Percentiles rank a stretch among this genome's conserved stretches.
Conservation (phyloP, 2,888 invertebrate species). For the Protonemura montana region DNA sequence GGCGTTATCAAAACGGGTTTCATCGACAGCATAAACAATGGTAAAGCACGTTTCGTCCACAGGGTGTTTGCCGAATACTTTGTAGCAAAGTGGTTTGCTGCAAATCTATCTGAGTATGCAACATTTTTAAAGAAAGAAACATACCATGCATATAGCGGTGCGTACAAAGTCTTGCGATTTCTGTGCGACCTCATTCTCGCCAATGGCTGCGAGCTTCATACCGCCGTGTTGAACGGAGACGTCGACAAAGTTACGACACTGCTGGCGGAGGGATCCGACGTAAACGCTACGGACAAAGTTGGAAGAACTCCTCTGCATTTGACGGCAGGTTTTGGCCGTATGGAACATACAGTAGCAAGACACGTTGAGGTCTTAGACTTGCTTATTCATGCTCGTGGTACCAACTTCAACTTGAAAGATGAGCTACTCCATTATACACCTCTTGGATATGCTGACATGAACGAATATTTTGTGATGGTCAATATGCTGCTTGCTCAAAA, state of each 20-base stretch:
- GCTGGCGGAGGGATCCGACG: not conserved
- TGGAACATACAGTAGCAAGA: not conserved
- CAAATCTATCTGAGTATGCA: conserved; percentile 26
- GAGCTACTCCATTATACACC: conserved; percentile 32
- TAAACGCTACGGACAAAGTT: conserved; percentile 35
- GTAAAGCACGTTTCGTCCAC: conserved; percentile 42
- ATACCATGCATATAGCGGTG: conserved; percentile 25
- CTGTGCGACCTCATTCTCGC: conserved; percentile 43
- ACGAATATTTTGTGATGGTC: conserved; percentile 21
- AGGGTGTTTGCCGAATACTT: conserved; percentile 17
- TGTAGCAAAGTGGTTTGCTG: conserved; percentile 43
- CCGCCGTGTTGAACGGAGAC: conserved; percentile 43
- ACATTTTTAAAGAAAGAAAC: conserved; percentile 21
- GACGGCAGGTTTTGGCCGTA: conserved; percentile 15
- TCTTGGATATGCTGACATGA: conserved; percentile 42
- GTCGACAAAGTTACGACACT: not conserved
- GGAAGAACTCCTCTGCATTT: conserved; percentile 43
- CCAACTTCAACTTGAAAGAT: conserved; percentile 1
- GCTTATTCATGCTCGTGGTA: not conserved
- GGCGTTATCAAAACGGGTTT: conserved; percentile 38
- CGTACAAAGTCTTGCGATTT: not conserved
- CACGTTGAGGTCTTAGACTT: conserved; percentile 24
- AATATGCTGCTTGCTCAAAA: conserved; percentile 28
- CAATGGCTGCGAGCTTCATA: conserved; percentile 30
- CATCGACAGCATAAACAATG: conserved; percentile 31